phyloP scores from a whole-genome alignment of 2,113 vertebrate genomes.

The Oxyruncus cristatus region DNA sequence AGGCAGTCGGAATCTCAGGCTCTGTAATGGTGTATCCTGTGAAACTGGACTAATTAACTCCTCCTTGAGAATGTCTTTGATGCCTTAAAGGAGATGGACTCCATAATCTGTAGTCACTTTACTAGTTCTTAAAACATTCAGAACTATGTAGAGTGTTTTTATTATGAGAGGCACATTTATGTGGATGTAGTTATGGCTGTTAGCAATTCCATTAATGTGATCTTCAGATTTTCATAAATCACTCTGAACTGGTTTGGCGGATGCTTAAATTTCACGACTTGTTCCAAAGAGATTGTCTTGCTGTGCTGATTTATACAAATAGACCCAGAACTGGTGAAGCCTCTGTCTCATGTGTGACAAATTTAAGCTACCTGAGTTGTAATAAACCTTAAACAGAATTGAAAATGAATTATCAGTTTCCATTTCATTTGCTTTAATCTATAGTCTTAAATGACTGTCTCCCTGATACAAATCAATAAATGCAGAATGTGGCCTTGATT shows the following conservation, averaged over 20 bases:
- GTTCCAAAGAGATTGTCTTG: constrained; percentile 39
- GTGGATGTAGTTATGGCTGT: constrained; percentile 60
- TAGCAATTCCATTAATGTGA: constrained; percentile 57
- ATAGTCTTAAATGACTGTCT: neutral
- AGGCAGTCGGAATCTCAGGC: constrained; percentile 44
- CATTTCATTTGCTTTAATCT: constrained; percentile 31
- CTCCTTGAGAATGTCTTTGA: constrained; percentile 64
- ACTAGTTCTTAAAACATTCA: constrained; percentile 64
- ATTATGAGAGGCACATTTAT: constrained; percentile 61
- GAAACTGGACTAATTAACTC: constrained; percentile 64
- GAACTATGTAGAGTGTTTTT: constrained; percentile 50
- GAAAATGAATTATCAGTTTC: constrained; percentile 16
- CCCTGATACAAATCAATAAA: neutral
- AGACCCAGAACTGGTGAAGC: neutral
- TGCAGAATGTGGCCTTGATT: neutral
- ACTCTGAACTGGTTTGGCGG: constrained; percentile 34
- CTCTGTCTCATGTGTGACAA: neutral
- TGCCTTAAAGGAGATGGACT: constrained; percentile 54
- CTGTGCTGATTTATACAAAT: constrained; percentile 26
- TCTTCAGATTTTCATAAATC: constrained; percentile 55
- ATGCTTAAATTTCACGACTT: constrained; percentile 37
- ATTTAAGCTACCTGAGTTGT: constrained; percentile 27
- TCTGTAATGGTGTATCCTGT: constrained; percentile 61
- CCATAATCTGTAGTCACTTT: constrained; percentile 57
- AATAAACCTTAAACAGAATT: constrained; percentile 30